phyloP scores from a whole-genome alignment of 1,140 invertebrate species.

The Pogonomyrmex californicus region DNA sequence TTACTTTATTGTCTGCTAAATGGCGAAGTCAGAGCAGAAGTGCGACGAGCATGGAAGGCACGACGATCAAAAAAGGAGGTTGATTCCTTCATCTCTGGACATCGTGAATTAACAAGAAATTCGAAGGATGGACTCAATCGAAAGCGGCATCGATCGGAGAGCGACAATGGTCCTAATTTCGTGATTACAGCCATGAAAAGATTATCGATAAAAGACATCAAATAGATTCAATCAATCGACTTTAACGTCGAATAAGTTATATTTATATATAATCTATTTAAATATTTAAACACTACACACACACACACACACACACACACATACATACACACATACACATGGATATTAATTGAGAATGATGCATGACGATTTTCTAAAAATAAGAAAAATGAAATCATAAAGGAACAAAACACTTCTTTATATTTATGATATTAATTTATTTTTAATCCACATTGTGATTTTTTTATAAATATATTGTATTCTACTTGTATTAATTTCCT shows the following conservation, averaged over 20 bases:
- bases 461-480: neutral
- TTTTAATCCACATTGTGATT: neutral
- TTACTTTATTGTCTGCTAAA: conserved; percentile 89
- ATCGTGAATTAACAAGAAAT: conserved; percentile 16
- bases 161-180: neutral
- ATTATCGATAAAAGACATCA: neutral
- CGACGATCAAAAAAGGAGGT: conserved; percentile 71
- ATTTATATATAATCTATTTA: conserved; percentile 14
- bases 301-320: too few species aligned
- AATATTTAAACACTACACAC: neutral
- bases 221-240: conserved; percentile 8
- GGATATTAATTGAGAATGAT: neutral
- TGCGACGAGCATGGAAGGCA: conserved; percentile 78
- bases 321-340: neutral
- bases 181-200: conserved; percentile 17
- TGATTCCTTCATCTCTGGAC: conserved; percentile 50
- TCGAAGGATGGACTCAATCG: conserved; percentile 15
- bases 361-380: neutral
- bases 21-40: conserved; percentile 87
- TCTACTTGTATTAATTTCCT: neutral
- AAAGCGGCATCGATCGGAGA: conserved; percentile 35
- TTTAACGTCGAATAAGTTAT: neutral
- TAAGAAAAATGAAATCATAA: conserved; percentile 8
- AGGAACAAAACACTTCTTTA: neutral
- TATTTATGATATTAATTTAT: neutral